These are phyloP conservation scores for Rhineura floridana DNA, from an alignment of 2,113 vertebrate genomes.

Conservation along the genomic window DNA sequence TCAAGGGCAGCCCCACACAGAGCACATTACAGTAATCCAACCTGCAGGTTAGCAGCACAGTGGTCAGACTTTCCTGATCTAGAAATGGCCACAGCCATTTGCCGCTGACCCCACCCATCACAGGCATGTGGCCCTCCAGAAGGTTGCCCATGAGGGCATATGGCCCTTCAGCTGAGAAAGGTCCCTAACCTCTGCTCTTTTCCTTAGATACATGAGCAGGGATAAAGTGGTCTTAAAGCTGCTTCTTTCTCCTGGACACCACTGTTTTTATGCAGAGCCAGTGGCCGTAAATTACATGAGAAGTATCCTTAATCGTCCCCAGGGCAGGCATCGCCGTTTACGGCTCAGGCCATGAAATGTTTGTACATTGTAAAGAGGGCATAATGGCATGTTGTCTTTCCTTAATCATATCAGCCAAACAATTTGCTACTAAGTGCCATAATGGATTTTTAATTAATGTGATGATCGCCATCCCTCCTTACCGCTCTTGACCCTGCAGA, in stretches of 20 bases:
- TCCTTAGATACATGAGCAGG: background rate
- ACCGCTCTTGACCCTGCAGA: conserved; percentile 27
- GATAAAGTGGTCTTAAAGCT: conserved; percentile 23
- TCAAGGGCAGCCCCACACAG: too few relatives aligned
- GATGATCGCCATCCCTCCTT: conserved; percentile 33
- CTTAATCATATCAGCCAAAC: conserved; percentile 62
- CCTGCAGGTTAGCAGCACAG: too few relatives aligned
- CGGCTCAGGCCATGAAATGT: conserved; percentile 46
- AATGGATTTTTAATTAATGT: conserved; percentile 63
- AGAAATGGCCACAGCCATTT: too few relatives aligned
- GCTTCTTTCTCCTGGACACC: background rate
- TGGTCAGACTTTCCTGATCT: too few relatives aligned
- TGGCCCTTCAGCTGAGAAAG: too few relatives aligned
- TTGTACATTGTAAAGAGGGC: conserved; percentile 47
- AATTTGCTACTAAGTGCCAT: conserved; percentile 48
- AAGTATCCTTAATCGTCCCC: conserved; percentile 50
- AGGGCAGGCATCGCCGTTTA: conserved; percentile 37
- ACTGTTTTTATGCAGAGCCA: conserved; percentile 37
- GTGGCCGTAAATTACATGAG: conserved; percentile 56
- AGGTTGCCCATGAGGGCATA: too few relatives aligned
- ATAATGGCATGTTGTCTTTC: conserved; percentile 64
- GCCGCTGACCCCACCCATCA: too few relatives aligned
- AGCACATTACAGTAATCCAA: too few relatives aligned
- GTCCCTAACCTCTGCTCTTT: too few relatives aligned
- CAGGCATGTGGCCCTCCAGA: too few relatives aligned